Conservation (phyloP, 1,140 invertebrate species). For the Chelonus insularis region DNA sequence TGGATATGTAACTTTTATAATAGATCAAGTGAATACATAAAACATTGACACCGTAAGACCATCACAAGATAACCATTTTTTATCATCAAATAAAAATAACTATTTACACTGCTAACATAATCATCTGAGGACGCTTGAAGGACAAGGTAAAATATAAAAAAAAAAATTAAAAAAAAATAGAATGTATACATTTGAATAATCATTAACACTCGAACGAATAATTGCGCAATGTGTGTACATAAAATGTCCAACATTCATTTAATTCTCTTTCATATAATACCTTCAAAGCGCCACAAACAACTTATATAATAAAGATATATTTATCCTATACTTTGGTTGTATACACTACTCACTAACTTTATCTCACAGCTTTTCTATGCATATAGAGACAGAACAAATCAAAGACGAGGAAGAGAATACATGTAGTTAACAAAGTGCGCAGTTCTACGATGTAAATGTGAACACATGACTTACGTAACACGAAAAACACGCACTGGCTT, state of each 20-base stretch:
- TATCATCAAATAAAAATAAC: too few species aligned
- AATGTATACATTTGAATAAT: not conserved
- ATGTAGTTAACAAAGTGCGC: too few species aligned
- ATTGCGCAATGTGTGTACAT: not conserved
- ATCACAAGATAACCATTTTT: too few species aligned
- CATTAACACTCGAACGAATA: not conserved
- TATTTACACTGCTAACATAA: not conserved
- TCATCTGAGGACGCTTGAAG: not conserved
- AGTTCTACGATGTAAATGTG: too few species aligned
- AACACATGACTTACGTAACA: too few species aligned
- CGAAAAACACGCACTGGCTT: too few species aligned
- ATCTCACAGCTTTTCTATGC: too few species aligned
- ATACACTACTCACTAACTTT: not conserved
- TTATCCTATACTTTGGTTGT: constrained; percentile 33
- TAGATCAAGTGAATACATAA: too few species aligned
- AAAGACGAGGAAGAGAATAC: too few species aligned
- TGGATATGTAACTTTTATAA: too few species aligned
- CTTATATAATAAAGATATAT: constrained; percentile 45
- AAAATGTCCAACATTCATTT: constrained; percentile 5
- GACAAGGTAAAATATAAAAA: not conserved
- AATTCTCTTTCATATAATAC: not conserved
- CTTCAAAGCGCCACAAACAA: constrained; percentile 34
- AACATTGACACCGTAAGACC: too few species aligned
- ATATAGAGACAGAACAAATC: too few species aligned
- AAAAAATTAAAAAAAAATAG: not conserved